Conservation (phyloP, 2,113 vertebrate genomes). For the Myrmecobius fasciatus region DNA sequence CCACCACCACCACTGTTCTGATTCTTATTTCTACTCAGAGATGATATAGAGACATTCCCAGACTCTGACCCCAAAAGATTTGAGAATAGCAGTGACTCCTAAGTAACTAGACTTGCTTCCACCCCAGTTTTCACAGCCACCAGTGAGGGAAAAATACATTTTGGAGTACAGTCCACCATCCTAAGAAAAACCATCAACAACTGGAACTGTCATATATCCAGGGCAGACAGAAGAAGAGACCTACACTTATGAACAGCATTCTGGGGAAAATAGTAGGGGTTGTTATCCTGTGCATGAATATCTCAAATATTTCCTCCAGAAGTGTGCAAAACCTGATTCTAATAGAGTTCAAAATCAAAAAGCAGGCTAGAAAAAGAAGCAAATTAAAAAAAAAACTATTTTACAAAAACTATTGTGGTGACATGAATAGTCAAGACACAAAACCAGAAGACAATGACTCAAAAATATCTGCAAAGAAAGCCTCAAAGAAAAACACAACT, state of each 20-base stretch:
- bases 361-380: background rate
- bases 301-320: background rate
- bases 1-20: background rate
- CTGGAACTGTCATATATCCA: background rate
- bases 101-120: background rate
- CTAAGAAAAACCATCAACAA: background rate
- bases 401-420: background rate
- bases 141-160: background rate
- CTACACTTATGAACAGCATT: background rate
- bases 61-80: background rate
- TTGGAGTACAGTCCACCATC: background rate
- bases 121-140: background rate
- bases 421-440: background rate
- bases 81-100: background rate
- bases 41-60: background rate
- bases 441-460: background rate
- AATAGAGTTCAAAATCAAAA: background rate
- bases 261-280: background rate
- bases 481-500: background rate
- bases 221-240: background rate
- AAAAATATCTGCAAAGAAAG: background rate
- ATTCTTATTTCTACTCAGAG: background rate
- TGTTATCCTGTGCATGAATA: background rate
- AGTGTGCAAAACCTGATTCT: background rate
- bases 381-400: background rate